Conservation (phyloP, 1,140 invertebrate species). For the Goniozus legneri region DNA sequence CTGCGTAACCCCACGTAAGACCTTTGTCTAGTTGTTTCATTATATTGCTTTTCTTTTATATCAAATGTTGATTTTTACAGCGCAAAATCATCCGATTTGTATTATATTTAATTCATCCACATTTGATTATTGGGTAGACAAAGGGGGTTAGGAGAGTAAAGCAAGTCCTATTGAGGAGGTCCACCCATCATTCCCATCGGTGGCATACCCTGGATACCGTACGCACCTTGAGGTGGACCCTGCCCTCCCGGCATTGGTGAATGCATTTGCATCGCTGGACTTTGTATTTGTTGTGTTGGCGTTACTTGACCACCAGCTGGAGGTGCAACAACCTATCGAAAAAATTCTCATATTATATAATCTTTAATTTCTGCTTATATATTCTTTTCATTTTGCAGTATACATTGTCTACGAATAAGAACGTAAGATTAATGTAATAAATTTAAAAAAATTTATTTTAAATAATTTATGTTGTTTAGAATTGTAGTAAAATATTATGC, state of each 20-base stretch:
- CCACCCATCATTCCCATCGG: slow-evolving; percentile 58
- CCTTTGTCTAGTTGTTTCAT: too few relatives aligned
- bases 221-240: slow-evolving; percentile 44
- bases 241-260: slow-evolving; percentile 49
- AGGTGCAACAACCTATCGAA: slow-evolving; percentile 44
- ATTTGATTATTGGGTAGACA: slow-evolving; percentile 32
- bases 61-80: too few relatives aligned
- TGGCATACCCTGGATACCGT: slow-evolving; percentile 41
- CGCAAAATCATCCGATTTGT: too few relatives aligned
- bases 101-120: slow-evolving; percentile 39
- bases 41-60: too few relatives aligned
- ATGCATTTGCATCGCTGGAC: slow-evolving; percentile 54
- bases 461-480: too few relatives aligned
- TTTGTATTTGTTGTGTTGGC: slow-evolving; percentile 56
- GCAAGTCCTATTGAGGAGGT: slow-evolving; percentile 48
- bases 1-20: too few relatives aligned
- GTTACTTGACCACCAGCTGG: slow-evolving; percentile 51
- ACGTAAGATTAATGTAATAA: too few relatives aligned
- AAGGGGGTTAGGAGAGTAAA: slow-evolving; percentile 39
- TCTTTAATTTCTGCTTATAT: too few relatives aligned
- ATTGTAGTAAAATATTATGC: too few relatives aligned
- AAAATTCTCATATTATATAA: slow-evolving; percentile 6
- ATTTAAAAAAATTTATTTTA: too few relatives aligned
- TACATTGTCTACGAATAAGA: too few relatives aligned
- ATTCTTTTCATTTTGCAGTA: too few relatives aligned